Evolutionary conservation across 2,888 invertebrate genomes (phyloP), one percentile per base, ranked within the genome.

Genomic region (Drosophila emarginata): DNA sequence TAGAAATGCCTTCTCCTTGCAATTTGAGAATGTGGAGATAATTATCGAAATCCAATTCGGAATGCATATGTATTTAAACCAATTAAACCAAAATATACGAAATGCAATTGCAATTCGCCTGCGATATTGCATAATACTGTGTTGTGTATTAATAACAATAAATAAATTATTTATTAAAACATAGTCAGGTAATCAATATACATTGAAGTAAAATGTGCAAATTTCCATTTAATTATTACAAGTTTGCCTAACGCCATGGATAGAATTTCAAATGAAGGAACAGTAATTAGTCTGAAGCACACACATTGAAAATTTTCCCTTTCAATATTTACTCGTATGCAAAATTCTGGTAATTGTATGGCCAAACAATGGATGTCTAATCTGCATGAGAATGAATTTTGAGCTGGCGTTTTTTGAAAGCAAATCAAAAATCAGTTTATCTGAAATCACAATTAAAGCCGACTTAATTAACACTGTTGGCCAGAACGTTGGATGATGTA

Each of bases 151-250:
- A 79, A 81, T 72, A 75, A 71, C 32, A 57, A 72, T 66, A 78
- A 87, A 88, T 82, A 74, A 60, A 65, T 56, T 21, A 15, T 56
- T 66, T 78, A 87, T 88, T 82, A 74, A 60, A 65, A 58, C 26
- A 15, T 56, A 50, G 54, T 56, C 39, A 52, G 39, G 57, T 67
- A 58, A 78, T 78, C 64, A 52, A 69, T 63, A 72, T 67, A 72
- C 68, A 72, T 61, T 32, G 56, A 66, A 64, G 7, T 74, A 60
- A 60, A 64, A 64, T 66, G 40, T 53, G 61, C 52, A 54, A 53
- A 57, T 72, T 71, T 58, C 50, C 64, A 61, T 39, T 72, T 45
- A 26, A 61, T 72, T 61, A 62, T 45, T 51, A 53, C 50, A 15
- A 61, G 26, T 56, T 23, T 40, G 54, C 39, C 36, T 36, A 40